Evolutionary conservation across 2,888 invertebrate species (phyloP).

Genomic region (Diloba caeruleocephala): DNA sequence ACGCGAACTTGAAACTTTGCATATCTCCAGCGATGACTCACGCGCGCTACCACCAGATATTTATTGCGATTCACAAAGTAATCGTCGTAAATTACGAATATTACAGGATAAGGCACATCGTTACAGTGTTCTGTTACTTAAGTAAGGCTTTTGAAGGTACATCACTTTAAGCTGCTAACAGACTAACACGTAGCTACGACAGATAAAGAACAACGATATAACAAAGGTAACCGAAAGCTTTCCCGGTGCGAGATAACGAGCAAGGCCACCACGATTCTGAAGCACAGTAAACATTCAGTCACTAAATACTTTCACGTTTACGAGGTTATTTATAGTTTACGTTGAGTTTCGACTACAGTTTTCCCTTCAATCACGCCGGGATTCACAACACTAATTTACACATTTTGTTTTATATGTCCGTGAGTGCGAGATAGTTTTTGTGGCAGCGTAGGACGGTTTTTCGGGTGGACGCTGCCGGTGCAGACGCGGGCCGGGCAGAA

Average conservation of each 20-base stretch:
- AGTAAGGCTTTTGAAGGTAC: conserved; percentile 66
- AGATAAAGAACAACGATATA: conserved; percentile 41
- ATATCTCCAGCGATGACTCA: conserved; percentile 75
- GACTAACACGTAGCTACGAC: conserved; percentile 39
- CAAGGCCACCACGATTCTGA: conserved; percentile 80
- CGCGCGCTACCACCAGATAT: conserved; percentile 60
- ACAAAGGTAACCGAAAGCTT: conserved; percentile 65
- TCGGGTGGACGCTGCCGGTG: conserved; percentile 45
- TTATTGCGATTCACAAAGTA: conserved; percentile 51
- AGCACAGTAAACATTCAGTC: conserved; percentile 67
- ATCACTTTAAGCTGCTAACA: conserved; percentile 51
- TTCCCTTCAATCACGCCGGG: conserved; percentile 47
- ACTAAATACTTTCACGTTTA: conserved; percentile 68
- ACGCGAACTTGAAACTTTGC: conserved; percentile 70
- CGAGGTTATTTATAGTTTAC: conserved; percentile 71
- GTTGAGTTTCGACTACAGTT: conserved; percentile 47
- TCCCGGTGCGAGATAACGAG: conserved; percentile 71
- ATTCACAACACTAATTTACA: conserved; percentile 64
- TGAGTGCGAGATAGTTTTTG: conserved; percentile 39
- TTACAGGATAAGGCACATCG: conserved; percentile 83
- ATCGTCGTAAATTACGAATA: conserved; percentile 59
- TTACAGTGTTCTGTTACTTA: conserved; percentile 70
- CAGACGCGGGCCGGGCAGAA: conserved; percentile 49
- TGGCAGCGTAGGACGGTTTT: conserved; percentile 40
- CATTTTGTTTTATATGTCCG: conserved; percentile 48